These are phyloP conservation scores for Gryon sp. DNA, from an alignment of 1,140 invertebrate genomes.

Conservation along the genomic window DNA sequence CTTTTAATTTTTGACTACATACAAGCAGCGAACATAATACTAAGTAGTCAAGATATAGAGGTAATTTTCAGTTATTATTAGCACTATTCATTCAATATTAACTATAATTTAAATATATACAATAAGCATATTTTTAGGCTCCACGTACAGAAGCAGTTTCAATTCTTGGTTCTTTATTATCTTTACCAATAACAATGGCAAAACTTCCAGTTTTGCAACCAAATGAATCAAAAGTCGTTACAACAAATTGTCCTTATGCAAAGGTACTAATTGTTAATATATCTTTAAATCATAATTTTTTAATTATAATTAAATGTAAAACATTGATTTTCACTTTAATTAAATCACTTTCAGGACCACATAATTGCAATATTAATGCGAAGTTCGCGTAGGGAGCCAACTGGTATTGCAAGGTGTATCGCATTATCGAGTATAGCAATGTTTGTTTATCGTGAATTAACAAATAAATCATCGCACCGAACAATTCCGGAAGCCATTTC, in stretches of 20 bases:
- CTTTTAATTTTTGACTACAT: conserved; percentile 94
- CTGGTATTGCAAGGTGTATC: conserved; percentile 92
- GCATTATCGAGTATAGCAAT: conserved; percentile 93
- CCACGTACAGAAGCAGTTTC: conserved; percentile 95
- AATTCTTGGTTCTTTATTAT: conserved; percentile 91
- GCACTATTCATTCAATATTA: not conserved
- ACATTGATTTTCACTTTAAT: not conserved
- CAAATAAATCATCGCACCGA: conserved; percentile 83
- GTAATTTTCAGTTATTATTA: conserved; percentile 73
- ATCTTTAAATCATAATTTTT: not conserved
- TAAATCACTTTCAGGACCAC: conserved; percentile 85
- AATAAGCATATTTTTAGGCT: conserved; percentile 78
- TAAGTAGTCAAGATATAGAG: conserved; percentile 88
- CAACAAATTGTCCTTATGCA: conserved; percentile 87
- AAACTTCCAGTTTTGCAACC: conserved; percentile 91
- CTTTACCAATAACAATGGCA: conserved; percentile 87
- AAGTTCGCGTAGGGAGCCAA: conserved; percentile 92
- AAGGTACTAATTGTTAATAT: conserved; percentile 82
- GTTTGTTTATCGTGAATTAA: conserved; percentile 89
- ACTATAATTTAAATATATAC: not conserved
- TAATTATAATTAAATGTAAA: not conserved
- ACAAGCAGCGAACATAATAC: conserved; percentile 91
- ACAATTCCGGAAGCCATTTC: conserved; percentile 91
- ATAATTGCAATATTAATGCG: conserved; percentile 92
- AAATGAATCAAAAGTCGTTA: conserved; percentile 83